Evolutionary conservation across 2,888 invertebrate species (phyloP), one percentile per base, ranked within the genome.

Genomic region (Campoplex nolae): DNA sequence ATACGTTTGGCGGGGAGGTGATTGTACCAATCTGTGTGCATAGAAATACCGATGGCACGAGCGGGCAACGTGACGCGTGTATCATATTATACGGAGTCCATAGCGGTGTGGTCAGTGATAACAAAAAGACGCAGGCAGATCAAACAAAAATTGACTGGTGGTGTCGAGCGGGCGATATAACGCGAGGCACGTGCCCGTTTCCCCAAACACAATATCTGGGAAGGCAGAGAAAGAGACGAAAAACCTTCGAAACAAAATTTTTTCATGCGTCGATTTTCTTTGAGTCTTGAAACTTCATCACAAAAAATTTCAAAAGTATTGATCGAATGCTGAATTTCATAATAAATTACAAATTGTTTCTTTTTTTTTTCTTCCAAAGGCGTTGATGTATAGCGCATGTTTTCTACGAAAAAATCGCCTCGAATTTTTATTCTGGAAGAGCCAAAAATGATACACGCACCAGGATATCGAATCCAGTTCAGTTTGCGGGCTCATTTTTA

Each of bases 141-240:
- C 85, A 87, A 87, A 87, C 85, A 85, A 85, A 79, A 83, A 75
- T 85, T 73, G 58, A 82, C 78, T 75, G 74, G 74, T 65, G 75
- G 80, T 74, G 70, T 70, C 42, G 56, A 65, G 51, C 54, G 11
- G 48, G 67, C 84, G 84, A 86, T 78, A 78, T 51, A 54, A 68
- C 35, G 28, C 32, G 56, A 68, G 73, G 51, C 75, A 70, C 82
- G 70, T 74, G 78, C 77, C 58, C 58, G 62, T 80, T 83, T 51
- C 56, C 56, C 87, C 83, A 88, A 84, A 89, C 90, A 87, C 88
- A 86, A 89, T 89, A 89, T 71, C 83, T 85, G 82, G 84, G 88
- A 91, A 91, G 76, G 54, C 67, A 85, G 88, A 86, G 87, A 85
- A 84, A 88, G 78, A 23, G 23, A 23, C 23, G 23, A 23, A 38